Conservation (phyloP, 1,140 invertebrate species). For the Thrips palmi region DNA sequence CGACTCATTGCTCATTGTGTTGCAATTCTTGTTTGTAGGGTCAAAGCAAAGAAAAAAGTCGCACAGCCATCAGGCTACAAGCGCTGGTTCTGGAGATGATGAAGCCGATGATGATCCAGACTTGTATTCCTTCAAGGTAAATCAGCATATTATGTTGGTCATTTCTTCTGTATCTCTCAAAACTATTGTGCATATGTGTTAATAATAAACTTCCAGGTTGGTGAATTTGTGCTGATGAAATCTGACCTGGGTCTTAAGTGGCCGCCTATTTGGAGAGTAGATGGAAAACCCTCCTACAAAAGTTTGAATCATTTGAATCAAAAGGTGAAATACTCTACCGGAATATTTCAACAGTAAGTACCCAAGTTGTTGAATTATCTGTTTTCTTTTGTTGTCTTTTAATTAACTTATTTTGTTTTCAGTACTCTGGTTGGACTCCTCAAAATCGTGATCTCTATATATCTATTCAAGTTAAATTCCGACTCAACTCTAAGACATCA, state of each 20-base stretch:
- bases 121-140: conserved; percentile 11
- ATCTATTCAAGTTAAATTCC: conserved; percentile 52
- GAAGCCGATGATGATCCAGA: too few species aligned
- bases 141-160: not conserved
- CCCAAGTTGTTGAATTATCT: conserved; percentile 9
- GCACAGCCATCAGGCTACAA: too few species aligned
- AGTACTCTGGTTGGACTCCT: conserved; percentile 64
- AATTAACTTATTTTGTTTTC: conserved; percentile 19
- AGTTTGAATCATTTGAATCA: conserved; percentile 65
- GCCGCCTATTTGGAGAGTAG: conserved; percentile 70
- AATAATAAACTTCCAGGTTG: conserved; percentile 36
- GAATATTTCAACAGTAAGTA: conserved; percentile 68
- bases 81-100: too few species aligned
- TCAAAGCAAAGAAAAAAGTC: too few species aligned
- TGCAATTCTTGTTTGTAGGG: too few species aligned
- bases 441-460: conserved; percentile 60
- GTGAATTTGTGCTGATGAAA: conserved; percentile 69
- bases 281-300: conserved; percentile 68
- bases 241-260: conserved; percentile 51
- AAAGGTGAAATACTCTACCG: conserved; percentile 63
- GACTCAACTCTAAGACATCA: conserved; percentile 48
- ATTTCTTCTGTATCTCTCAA: not conserved
- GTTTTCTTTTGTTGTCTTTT: conserved; percentile 13
- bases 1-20: too few species aligned
- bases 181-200: not conserved